Evolutionary conservation across 1,140 invertebrate species (phyloP).

Genomic region (Zaprionus ornatus): DNA sequence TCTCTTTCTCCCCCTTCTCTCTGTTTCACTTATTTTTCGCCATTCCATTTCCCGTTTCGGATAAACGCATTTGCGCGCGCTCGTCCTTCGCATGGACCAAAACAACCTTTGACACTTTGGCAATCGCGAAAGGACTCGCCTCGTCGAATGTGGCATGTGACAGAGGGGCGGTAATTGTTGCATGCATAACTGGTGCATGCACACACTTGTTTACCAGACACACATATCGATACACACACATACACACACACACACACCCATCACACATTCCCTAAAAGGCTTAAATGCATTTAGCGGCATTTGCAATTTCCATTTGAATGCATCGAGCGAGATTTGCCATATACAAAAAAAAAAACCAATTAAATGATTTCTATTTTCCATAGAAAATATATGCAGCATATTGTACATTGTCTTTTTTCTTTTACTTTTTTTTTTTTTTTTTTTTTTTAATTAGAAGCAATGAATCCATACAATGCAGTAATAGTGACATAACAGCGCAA

Average conservation of each 20-base stretch:
- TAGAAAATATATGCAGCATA: not conserved
- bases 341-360: not conserved
- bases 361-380: not conserved
- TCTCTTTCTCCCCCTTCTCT: not conserved
- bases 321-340: not conserved
- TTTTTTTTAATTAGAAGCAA: too few relatives aligned
- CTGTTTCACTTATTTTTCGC: slow-evolving; percentile 18
- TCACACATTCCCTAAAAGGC: not conserved
- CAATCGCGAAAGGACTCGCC: slow-evolving; percentile 49
- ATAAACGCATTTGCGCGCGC: slow-evolving; percentile 69
- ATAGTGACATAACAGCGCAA: too few relatives aligned
- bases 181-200: slow-evolving; percentile 15
- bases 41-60: slow-evolving; percentile 71
- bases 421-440: too few relatives aligned
- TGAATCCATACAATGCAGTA: too few relatives aligned
- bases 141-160: not conserved
- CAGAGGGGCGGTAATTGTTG: slow-evolving; percentile 30
- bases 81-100: slow-evolving; percentile 56
- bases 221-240: not conserved
- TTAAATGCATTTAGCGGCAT: slow-evolving; percentile 46
- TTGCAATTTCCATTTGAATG: slow-evolving; percentile 8
- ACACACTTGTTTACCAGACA: not conserved
- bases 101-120: slow-evolving; percentile 76
- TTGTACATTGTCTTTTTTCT: not conserved
- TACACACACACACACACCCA: not conserved